Evolutionary conservation across 2,888 invertebrate genomes (phyloP).

Genomic region (Erebia ligea): DNA sequence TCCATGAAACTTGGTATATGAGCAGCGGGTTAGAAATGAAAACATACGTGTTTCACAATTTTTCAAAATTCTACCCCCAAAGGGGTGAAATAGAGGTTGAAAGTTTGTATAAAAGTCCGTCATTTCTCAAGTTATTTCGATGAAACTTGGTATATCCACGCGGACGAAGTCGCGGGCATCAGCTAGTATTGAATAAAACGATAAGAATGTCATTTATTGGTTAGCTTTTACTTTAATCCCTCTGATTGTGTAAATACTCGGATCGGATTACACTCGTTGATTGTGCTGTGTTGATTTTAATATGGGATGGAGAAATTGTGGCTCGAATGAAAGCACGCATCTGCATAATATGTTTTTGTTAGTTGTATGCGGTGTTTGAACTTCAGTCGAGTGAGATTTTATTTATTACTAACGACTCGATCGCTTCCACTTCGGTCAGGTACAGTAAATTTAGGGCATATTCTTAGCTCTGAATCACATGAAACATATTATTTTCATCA

Average conservation of each 20-base stretch:
- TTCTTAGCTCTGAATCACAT: too few relatives aligned
- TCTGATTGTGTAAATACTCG: conserved; percentile 40
- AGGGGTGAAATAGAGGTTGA: too few relatives aligned
- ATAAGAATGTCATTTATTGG: conserved; percentile 50
- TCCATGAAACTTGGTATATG: too few relatives aligned
- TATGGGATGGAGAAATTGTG: conserved; percentile 21
- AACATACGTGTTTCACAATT: too few relatives aligned
- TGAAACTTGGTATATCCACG: too few relatives aligned
- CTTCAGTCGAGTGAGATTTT: background rate
- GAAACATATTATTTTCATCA: too few relatives aligned
- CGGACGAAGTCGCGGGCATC: too few relatives aligned
- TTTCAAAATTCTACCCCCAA: too few relatives aligned
- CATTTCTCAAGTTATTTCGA: too few relatives aligned
- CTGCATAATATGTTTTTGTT: conserved; percentile 23
- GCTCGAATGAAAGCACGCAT: conserved; percentile 20
- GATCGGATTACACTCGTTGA: conserved; percentile 41
- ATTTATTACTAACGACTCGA: background rate
- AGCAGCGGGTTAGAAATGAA: too few relatives aligned
- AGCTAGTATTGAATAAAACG: conserved; percentile 58
- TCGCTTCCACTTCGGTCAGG: background rate
- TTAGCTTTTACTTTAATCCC: conserved; percentile 45
- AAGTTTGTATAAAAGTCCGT: too few relatives aligned
- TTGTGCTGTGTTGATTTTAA: conserved; percentile 31
- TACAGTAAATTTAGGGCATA: background rate
- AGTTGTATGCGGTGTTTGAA: conserved; percentile 3